These are phyloP conservation scores for Pipa parva DNA, from an alignment of 2,113 vertebrate species.

Conservation along the genomic window DNA sequence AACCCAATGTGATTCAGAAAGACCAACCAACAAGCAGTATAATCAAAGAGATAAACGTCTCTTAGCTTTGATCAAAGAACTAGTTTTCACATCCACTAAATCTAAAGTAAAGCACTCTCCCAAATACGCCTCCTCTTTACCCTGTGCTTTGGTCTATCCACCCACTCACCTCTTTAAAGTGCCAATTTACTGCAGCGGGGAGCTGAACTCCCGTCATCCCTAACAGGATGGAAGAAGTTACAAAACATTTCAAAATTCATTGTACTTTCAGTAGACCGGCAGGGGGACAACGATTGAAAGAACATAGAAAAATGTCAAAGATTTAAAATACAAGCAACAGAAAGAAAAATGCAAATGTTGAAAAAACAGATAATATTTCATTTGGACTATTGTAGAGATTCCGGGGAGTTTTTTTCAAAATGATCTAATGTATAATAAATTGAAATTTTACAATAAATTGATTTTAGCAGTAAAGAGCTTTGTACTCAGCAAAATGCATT, in stretches of 20 bases:
- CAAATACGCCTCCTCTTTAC: conserved; percentile 18
- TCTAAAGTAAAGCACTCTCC: conserved; percentile 21
- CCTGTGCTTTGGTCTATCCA: background rate
- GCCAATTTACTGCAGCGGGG: conserved; percentile 30
- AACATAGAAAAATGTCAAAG: background rate
- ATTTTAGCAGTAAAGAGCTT: no score
- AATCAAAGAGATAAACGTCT: conserved; percentile 2
- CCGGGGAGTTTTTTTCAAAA: no score
- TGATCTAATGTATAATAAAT: no score
- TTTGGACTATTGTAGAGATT: no score
- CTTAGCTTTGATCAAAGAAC: background rate
- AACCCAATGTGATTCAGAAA: conserved; percentile 16
- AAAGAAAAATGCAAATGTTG: no score
- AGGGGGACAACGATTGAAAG: background rate
- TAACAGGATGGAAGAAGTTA: conserved; percentile 7
- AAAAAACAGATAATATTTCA: background rate
- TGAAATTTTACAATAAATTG: no score
- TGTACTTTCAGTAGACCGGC: conserved; percentile 7
- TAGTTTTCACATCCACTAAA: conserved; percentile 7
- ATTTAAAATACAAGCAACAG: background rate
- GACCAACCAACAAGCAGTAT: background rate
- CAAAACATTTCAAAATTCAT: conserved; percentile 2
- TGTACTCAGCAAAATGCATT: no score
- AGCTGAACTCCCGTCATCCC: background rate
- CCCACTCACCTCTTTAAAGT: conserved; percentile 28